A percentile compares a stretch with the other conserved stretches of the same genome.
Evolutionary conservation across 2,797 vertebrate genomes (phyloP).

Genomic region (Tokudaia muenninki): DNA sequence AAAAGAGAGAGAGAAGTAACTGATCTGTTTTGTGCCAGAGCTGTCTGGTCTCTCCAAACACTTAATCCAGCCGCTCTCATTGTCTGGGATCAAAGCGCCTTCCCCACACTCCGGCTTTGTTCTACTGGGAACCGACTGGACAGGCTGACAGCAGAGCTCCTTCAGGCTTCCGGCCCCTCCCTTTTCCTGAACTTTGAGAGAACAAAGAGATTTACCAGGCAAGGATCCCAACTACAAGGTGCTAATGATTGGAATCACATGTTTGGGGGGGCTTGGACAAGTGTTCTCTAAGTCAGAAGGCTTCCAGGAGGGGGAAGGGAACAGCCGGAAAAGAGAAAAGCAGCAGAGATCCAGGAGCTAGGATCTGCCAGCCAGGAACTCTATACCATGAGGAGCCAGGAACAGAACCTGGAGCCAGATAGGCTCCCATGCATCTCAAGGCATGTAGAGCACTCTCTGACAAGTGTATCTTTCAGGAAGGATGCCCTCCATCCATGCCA

Average conservation of each 20-base stretch:
- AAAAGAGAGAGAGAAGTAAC: slow-evolving; percentile 55
- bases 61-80: slow-evolving; percentile 69
- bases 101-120: slow-evolving; percentile 61
- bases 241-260: slow-evolving; percentile 69
- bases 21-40: slow-evolving; percentile 74
- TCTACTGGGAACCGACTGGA: slow-evolving; percentile 64
- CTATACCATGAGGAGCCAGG: not conserved
- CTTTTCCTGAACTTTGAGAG: slow-evolving; percentile 59
- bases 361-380: not conserved
- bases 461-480: not conserved
- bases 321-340: not conserved
- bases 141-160: slow-evolving; percentile 55
- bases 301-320: not conserved
- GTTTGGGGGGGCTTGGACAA: not conserved
- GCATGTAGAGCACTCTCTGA: not conserved
- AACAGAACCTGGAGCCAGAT: not conserved
- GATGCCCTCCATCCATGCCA: fast-evolving
- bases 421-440: not conserved
- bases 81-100: slow-evolving; percentile 78
- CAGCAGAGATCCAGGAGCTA: not conserved
- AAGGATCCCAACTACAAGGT: slow-evolving; percentile 73
- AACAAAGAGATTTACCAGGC: slow-evolving; percentile 80
- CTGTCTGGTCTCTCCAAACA: slow-evolving; percentile 74
- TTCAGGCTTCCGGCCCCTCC: slow-evolving; percentile 63
- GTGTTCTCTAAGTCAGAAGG: not conserved